Evolutionary conservation across 2,113 vertebrate species (phyloP).

Genomic region (Athene cunicularia): DNA sequence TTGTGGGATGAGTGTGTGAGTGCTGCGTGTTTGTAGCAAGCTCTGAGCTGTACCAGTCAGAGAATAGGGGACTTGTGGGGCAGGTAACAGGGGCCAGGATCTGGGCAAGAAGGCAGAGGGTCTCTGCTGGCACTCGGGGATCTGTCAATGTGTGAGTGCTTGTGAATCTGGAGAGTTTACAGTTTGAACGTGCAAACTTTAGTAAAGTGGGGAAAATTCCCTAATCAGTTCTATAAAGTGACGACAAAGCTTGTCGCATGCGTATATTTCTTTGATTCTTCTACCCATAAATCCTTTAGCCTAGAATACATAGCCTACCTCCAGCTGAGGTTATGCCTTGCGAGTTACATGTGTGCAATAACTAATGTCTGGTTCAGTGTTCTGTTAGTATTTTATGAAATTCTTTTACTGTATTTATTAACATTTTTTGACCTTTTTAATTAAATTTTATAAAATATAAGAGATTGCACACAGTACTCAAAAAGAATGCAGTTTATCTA

Average conservation of each 20-base stretch:
- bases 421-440: background rate
- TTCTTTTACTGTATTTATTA: background rate
- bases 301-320: background rate
- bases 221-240: background rate
- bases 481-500: background rate
- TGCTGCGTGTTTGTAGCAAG: background rate
- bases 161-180: background rate
- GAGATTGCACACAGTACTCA: background rate
- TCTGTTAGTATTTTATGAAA: background rate
- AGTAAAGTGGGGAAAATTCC: background rate
- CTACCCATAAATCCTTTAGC: background rate
- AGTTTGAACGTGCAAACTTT: background rate
- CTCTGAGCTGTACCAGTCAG: background rate
- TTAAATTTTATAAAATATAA: background rate
- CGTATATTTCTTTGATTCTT: background rate
- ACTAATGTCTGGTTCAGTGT: background rate
- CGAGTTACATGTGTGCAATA: background rate
- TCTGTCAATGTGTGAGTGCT: fast-evolving
- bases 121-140: background rate
- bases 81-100: background rate
- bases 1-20: too few relatives aligned
- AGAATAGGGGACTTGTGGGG: background rate
- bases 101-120: background rate
- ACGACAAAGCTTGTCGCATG: background rate
- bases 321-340: background rate